Conservation (phyloP, 23 tunicate genomes). For the Styela clava region DNA sequence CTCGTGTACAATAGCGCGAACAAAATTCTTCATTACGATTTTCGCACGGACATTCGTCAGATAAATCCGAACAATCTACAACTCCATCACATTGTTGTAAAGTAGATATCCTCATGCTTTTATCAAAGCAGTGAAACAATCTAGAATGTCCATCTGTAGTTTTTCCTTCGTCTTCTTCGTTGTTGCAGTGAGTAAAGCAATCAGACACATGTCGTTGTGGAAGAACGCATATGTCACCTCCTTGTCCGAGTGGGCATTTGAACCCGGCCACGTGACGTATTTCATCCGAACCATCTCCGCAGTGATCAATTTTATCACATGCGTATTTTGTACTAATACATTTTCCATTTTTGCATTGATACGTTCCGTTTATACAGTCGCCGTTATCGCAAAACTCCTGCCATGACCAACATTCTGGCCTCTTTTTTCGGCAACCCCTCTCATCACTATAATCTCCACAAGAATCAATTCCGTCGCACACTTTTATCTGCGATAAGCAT, state of each 20-base stretch:
- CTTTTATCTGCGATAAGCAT: not conserved
- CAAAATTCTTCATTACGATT: conserved; percentile 30
- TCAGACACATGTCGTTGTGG: conserved; percentile 43
- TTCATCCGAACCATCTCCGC: conserved; percentile 72
- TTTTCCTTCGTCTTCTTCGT: conserved; percentile 45
- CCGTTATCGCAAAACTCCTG: conserved; percentile 7
- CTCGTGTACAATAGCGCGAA: conserved; percentile 27
- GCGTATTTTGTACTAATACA: conserved; percentile 37
- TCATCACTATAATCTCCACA: conserved; percentile 30
- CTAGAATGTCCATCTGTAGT: conserved; percentile 23
- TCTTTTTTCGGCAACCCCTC: not conserved
- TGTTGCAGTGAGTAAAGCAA: conserved; percentile 29
- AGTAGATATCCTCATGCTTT: conserved; percentile 24
- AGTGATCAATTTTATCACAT: conserved; percentile 53
- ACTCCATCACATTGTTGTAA: conserved; percentile 73
- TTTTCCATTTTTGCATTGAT: conserved; percentile 62
- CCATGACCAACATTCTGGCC: conserved; percentile 16
- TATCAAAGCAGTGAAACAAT: conserved; percentile 59
- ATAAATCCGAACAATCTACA: conserved; percentile 64
- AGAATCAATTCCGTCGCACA: conserved; percentile 20
- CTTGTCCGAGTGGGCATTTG: conserved; percentile 53
- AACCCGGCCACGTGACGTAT: conserved; percentile 48
- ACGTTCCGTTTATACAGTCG: conserved; percentile 9
- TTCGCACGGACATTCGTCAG: conserved; percentile 76
- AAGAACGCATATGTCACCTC: conserved; percentile 49